A percentile compares a stretch with the other conserved stretches of the same genome.
Evolutionary conservation across 2,113 vertebrate species (phyloP).

Genomic region (Rostratula benghalensis): DNA sequence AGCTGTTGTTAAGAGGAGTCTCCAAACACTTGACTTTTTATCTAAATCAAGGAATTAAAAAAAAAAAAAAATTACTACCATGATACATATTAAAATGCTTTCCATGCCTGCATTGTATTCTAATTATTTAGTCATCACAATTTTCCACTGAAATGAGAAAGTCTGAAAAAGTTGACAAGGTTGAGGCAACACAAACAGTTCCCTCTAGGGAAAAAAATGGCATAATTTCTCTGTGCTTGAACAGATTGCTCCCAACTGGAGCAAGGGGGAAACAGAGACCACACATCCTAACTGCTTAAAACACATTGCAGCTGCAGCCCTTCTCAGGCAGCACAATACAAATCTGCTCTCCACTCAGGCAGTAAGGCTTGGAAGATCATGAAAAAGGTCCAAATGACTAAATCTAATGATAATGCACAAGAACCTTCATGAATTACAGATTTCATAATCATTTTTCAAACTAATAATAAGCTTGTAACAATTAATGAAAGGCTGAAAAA

Average conservation of each 20-base stretch:
- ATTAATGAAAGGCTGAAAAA: neutral
- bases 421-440: neutral
- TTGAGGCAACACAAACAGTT: fast-evolving
- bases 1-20: neutral
- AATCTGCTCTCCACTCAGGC: neutral
- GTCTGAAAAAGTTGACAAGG: neutral
- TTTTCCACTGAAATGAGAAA: neutral
- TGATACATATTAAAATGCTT: neutral
- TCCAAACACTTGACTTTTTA: neutral
- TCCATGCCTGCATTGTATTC: neutral
- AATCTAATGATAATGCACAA: neutral
- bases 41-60: neutral
- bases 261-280: neutral
- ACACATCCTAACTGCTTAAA: neutral
- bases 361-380: neutral
- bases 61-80: neutral
- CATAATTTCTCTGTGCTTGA: neutral
- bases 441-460: neutral
- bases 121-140: neutral
- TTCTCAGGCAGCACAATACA: neutral
- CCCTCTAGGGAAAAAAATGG: neutral
- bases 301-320: neutral
- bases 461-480: neutral
- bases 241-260: neutral
- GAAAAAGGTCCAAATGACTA: neutral